A percentile compares a stretch with the other conserved stretches of the same genome.
These are phyloP conservation scores for Symphodus melops DNA, from an alignment of 2,113 vertebrate genomes.

Conservation along the genomic window DNA sequence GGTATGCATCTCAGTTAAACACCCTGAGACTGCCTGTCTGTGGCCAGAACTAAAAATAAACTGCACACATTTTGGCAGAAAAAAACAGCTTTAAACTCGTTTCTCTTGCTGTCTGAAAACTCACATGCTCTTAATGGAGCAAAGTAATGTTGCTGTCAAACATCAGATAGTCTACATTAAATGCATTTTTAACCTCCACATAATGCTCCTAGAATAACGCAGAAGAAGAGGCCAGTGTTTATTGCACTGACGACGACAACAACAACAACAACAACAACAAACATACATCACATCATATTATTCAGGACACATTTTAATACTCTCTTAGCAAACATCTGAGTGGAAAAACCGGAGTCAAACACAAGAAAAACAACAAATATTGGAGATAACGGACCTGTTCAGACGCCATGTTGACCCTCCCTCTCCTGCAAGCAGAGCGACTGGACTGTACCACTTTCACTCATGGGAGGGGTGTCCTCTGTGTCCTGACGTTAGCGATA, in stretches of 20 bases:
- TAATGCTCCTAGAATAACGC: conserved; percentile 14
- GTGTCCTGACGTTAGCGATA: not conserved
- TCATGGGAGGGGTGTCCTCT: not conserved
- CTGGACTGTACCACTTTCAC: conserved; percentile 65
- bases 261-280: too few relatives aligned
- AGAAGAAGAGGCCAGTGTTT: conserved; percentile 32
- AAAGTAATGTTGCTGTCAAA: not conserved
- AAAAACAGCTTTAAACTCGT: not conserved
- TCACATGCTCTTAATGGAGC: not conserved
- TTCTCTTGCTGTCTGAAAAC: too few relatives aligned
- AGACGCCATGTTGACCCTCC: conserved; percentile 86
- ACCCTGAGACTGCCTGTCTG: conserved; percentile 59
- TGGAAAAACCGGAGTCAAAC: not conserved
- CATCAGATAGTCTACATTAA: not conserved
- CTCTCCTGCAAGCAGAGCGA: conserved; percentile 59
- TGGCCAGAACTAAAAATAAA: conserved; percentile 82
- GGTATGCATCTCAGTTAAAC: conserved; percentile 62
- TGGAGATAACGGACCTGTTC: conserved; percentile 83
- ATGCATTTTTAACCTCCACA: not conserved
- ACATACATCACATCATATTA: not conserved
- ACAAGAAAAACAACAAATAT: conserved; percentile 41
- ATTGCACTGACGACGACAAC: not conserved
- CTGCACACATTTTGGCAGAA: conserved; percentile 26
- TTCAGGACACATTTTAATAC: accelerated
- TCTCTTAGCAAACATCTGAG: accelerated